These are phyloP conservation scores for Heliothis peltigera DNA, from an alignment of 2,888 invertebrate species.

Conservation along the genomic window DNA sequence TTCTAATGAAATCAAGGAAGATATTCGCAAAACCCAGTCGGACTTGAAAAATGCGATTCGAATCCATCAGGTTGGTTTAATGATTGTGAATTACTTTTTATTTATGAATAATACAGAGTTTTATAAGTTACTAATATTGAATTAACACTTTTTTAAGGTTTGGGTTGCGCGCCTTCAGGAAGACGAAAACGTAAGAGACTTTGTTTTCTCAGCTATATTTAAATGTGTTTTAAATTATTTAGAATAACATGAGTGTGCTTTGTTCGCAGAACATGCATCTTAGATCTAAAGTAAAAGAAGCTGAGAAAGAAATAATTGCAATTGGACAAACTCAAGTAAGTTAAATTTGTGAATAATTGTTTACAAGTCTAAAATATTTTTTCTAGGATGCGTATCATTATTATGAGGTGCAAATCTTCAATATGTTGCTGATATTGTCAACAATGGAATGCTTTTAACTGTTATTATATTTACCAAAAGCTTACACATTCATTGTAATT, in stretches of 20 bases:
- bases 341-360: constrained; percentile 30
- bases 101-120: constrained; percentile 20
- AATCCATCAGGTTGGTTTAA: constrained; percentile 90
- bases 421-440: too few relatives aligned
- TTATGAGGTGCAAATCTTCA: background rate
- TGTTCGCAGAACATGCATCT: constrained; percentile 87
- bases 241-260: background rate
- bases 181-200: constrained; percentile 87
- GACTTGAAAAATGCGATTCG: constrained; percentile 91
- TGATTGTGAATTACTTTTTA: constrained; percentile 42
- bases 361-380: background rate
- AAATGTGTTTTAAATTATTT: background rate
- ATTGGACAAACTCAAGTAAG: constrained; percentile 91
- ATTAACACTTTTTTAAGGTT: constrained; percentile 78
- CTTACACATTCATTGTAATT: too few relatives aligned
- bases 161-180: constrained; percentile 89
- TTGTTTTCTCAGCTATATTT: constrained; percentile 8
- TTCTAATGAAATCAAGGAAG: constrained; percentile 90
- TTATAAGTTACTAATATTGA: background rate
- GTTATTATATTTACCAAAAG: too few relatives aligned
- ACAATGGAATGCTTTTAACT: too few relatives aligned
- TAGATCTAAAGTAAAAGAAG: constrained; percentile 89
- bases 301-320: constrained; percentile 90
- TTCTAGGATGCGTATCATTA: background rate
- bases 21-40: constrained; percentile 90